Base-by-base conservation (phyloP, 2,113 vertebrate genomes). In the Lophius piscatorius region DNA sequence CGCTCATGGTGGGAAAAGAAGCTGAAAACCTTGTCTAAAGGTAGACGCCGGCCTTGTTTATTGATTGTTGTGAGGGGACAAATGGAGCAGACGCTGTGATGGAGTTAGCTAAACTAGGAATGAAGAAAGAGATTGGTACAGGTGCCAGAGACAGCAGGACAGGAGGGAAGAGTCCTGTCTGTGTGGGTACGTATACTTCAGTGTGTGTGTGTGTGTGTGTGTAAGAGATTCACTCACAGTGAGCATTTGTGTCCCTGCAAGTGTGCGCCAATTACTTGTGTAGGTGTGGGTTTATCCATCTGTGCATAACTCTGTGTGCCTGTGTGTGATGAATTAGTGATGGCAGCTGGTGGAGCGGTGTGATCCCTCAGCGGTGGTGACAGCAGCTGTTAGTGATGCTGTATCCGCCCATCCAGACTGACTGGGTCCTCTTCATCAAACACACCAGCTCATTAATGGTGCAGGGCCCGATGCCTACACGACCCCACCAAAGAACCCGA, bases 321-420 rank as follows among this genome's bases (percentile, higher is more conserved):
- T 31, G 47, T 10, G 73, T 70, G 73, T 68, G 86, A 88, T 83
- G 76, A 89, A 87, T 87, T 79, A 83, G 83, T 76, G 69, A 83
- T 50, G 84, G 85, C 82, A 85, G 87, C 76, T 78, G 81, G 85
- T 76, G 74, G 80, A 87, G 78, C 76, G 51, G 74, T 82, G 88
- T 82, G 85, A 88, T 89, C 85, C 83, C 85, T 90, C 85, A 89
- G 82, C 73, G 39, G 80, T 66, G 80, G 85, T 87, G 88, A 90
- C 88, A 88, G 87, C 87, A 86, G 80, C 88, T 88, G 88, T 88
- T 88, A 88, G 82, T 52, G 73, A 71, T 61, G 78, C 81, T 35
- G 80, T 82, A 82, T 83, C 87, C 85, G 48, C 87, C 86, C 82
- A 70, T 77, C 78, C 79, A 81, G 81, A 75, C 87, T 78, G 81